Evolutionary conservation across 2,797 vertebrate species (phyloP).

Genomic region (Oryzias dopingdopingensis): DNA sequence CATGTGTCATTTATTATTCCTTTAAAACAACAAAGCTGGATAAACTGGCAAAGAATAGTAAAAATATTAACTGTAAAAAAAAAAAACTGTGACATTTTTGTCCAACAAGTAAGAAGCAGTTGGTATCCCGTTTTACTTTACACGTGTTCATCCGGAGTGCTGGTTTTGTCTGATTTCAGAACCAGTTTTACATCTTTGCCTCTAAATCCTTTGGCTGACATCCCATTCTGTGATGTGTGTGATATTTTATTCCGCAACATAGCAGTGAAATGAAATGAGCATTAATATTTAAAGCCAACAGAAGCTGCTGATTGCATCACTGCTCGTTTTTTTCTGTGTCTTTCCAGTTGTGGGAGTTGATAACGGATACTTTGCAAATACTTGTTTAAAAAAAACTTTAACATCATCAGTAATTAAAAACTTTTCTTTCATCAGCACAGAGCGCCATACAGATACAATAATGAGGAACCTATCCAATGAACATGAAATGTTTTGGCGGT

Average conservation of each 20-base stretch:
- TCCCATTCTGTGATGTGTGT: slow-evolving; percentile 16
- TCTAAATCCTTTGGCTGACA: slow-evolving; percentile 4
- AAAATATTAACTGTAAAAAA: too few relatives aligned
- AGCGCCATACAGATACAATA: slow-evolving; percentile 2
- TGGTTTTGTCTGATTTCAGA: not conserved
- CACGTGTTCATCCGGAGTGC: not conserved
- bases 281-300: slow-evolving; percentile 34
- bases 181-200: not conserved
- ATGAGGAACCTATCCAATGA: slow-evolving; percentile 2
- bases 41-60: too few relatives aligned
- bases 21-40: too few relatives aligned
- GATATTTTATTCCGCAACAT: slow-evolving; percentile 29
- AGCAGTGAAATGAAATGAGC: slow-evolving; percentile 29
- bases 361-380: slow-evolving; percentile 14
- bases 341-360: slow-evolving; percentile 10
- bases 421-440: not conserved
- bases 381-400: not conserved
- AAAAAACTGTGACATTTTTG: too few relatives aligned
- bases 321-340: slow-evolving; percentile 23
- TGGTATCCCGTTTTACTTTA: too few relatives aligned
- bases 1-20: too few relatives aligned
- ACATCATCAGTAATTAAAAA: not conserved
- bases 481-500: not conserved
- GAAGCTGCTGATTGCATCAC: slow-evolving; percentile 13
- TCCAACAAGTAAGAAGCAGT: too few relatives aligned